phyloP scores from a whole-genome alignment of 2,797 vertebrate species.

The Liparis tanakae region DNA sequence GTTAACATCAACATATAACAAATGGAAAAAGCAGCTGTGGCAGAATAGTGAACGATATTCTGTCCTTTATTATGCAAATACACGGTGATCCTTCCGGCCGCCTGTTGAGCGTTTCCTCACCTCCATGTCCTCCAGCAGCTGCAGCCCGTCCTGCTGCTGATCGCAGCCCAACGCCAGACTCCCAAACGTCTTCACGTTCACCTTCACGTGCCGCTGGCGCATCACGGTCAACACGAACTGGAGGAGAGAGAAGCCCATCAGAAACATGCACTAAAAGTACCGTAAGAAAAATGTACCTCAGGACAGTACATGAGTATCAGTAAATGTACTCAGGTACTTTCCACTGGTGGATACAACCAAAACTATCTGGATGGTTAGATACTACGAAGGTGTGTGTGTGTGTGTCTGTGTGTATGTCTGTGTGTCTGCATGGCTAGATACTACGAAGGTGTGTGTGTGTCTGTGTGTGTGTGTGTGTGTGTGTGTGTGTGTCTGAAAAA shows the following conservation, averaged over 20 bases:
- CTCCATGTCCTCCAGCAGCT: slow-evolving; percentile 84
- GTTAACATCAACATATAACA: not conserved
- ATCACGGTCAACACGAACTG: slow-evolving; percentile 87
- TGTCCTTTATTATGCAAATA: not conserved
- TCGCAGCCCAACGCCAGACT: slow-evolving; percentile 89
- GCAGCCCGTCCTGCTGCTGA: slow-evolving; percentile 83
- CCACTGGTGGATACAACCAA: not conserved
- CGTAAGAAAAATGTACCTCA: not conserved
- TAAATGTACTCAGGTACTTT: too few relatives aligned
- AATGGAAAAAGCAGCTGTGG: not conserved
- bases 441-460: not conserved
- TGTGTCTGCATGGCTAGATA: not conserved
- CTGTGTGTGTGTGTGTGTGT: not conserved
- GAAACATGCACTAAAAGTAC: not conserved
- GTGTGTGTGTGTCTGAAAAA: not conserved
- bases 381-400: not conserved
- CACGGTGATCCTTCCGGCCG: not conserved
- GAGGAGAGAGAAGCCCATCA: slow-evolving; percentile 15
- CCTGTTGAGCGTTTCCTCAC: slow-evolving; percentile 41
- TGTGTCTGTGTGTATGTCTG: not conserved
- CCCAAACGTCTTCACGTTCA: slow-evolving; percentile 89
- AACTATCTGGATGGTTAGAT: not conserved
- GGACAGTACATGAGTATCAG: too few relatives aligned
- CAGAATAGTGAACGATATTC: not conserved
- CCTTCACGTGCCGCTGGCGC: slow-evolving; percentile 79